These are phyloP conservation scores for Cyprinus carpio DNA, from an alignment of 2,113 vertebrate genomes.

Conservation along the genomic window DNA sequence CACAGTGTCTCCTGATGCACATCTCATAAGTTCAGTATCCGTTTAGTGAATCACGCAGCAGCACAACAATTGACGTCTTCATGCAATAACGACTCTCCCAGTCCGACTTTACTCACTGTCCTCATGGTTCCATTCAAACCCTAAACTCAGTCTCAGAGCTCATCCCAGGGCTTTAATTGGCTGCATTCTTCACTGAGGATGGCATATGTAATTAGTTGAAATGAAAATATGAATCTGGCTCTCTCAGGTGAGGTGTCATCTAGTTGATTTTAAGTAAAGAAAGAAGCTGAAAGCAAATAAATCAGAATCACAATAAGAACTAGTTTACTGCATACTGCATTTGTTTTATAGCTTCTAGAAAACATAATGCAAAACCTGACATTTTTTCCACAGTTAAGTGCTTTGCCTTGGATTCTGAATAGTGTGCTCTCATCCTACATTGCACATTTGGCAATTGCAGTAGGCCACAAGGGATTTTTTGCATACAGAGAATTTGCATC, in stretches of 20 bases:
- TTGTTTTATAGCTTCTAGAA: too few relatives aligned
- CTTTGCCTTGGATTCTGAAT: background rate
- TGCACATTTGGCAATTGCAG: background rate
- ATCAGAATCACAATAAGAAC: background rate
- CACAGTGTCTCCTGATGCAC: background rate
- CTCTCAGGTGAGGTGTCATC: slow-evolving; percentile 1
- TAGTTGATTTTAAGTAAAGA: background rate
- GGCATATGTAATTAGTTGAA: background rate
- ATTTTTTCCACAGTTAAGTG: background rate
- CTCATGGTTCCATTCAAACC: background rate
- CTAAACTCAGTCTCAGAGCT: slow-evolving; percentile 1
- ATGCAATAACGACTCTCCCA: slow-evolving; percentile 1
- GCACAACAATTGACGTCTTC: background rate
- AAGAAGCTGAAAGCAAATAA: background rate
- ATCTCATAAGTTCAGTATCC: slow-evolving; percentile 8
- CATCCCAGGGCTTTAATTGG: background rate
- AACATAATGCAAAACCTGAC: background rate
- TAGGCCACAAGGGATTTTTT: background rate
- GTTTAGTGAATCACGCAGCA: background rate
- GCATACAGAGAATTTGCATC: background rate
- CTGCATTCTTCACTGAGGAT: background rate
- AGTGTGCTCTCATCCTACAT: background rate
- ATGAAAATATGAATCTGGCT: slow-evolving; percentile 12
- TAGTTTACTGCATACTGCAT: background rate
- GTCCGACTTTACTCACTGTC: background rate